Evolutionary conservation across 2,113 vertebrate species (phyloP).

Genomic region (Morone chrysops): DNA sequence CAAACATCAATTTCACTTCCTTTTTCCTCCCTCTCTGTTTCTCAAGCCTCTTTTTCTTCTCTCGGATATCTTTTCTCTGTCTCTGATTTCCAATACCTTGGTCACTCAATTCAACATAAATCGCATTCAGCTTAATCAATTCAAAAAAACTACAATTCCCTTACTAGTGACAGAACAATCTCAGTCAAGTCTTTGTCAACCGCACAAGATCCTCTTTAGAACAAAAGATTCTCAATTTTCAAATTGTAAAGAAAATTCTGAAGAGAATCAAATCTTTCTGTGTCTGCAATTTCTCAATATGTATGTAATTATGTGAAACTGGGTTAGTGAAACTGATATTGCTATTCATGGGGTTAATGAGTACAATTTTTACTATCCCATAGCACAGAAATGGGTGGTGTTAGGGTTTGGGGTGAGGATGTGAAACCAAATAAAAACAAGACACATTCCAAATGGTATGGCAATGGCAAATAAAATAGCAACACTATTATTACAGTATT

Average conservation of each 20-base stretch:
- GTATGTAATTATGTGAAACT: conserved; percentile 46
- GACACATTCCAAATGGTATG: background rate
- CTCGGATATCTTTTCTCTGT: conserved; percentile 19
- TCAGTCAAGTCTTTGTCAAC: conserved; percentile 58
- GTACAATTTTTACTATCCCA: conserved; percentile 5
- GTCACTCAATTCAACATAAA: conserved; percentile 40
- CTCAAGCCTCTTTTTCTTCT: conserved; percentile 51
- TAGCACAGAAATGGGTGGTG: background rate
- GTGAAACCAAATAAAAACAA: background rate
- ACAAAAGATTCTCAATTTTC: conserved; percentile 60
- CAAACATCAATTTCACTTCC: conserved; percentile 69
- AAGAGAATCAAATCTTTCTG: conserved; percentile 16
- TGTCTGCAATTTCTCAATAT: conserved; percentile 18
- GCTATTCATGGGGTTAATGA: conserved; percentile 27
- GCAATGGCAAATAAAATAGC: conserved; percentile 15
- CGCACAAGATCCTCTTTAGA: conserved; percentile 40
- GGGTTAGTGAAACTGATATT: conserved; percentile 23
- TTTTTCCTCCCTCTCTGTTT: conserved; percentile 33
- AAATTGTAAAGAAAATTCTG: conserved; percentile 48
- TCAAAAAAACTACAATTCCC: conserved; percentile 57
- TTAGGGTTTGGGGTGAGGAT: background rate
- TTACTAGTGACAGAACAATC: conserved; percentile 47
- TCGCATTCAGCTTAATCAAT: conserved; percentile 52
- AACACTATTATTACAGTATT: background rate
- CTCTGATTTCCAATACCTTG: conserved; percentile 43